A percentile compares a stretch with the other conserved stretches of the same genome.
phyloP scores from a whole-genome alignment of 2,888 invertebrate genomes.

The Quadroppia sp. region DNA sequence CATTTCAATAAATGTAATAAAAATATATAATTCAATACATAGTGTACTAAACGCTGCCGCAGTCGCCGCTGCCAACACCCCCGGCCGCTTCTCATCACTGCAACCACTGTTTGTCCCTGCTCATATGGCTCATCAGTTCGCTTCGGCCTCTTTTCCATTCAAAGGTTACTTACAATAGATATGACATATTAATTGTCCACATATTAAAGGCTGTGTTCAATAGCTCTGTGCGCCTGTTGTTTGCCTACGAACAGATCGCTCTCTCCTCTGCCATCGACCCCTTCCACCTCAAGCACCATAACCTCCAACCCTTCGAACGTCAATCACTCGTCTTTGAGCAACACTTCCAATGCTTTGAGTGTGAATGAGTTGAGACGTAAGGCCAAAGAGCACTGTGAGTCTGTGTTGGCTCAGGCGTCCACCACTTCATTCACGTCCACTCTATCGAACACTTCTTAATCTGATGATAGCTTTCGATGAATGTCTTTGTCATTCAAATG shows the following conservation, averaged over 20 bases:
- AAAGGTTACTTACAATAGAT: conserved; percentile 66
- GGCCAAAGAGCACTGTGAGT: conserved; percentile 91
- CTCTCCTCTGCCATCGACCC: conserved; percentile 5
- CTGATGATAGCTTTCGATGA: conserved; percentile 15
- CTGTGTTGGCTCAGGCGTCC: conserved; percentile 59
- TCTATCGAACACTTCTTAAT: conserved; percentile 3
- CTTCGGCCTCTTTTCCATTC: conserved; percentile 75
- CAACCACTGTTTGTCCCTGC: conserved; percentile 15
- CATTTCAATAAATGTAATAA: too few species aligned
- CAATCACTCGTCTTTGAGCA: conserved; percentile 30
- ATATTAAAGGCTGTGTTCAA: conserved; percentile 50
- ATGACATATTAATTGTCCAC: neutral
- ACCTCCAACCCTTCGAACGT: conserved; percentile 32
- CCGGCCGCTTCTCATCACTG: conserved; percentile 7
- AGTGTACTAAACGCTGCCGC: conserved; percentile 12
- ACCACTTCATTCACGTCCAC: conserved; percentile 45
- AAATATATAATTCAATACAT: too few species aligned
- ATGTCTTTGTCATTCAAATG: neutral
- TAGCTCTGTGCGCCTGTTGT: conserved; percentile 75
- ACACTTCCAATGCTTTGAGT: conserved; percentile 62
- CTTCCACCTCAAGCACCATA: conserved; percentile 19
- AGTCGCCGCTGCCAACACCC: conserved; percentile 11
- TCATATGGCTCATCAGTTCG: conserved; percentile 57
- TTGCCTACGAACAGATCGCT: conserved; percentile 42
- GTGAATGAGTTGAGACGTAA: conserved; percentile 86